Evolutionary conservation across 1,140 invertebrate species (phyloP).

Genomic region (Drosophila punjabiensis): DNA sequence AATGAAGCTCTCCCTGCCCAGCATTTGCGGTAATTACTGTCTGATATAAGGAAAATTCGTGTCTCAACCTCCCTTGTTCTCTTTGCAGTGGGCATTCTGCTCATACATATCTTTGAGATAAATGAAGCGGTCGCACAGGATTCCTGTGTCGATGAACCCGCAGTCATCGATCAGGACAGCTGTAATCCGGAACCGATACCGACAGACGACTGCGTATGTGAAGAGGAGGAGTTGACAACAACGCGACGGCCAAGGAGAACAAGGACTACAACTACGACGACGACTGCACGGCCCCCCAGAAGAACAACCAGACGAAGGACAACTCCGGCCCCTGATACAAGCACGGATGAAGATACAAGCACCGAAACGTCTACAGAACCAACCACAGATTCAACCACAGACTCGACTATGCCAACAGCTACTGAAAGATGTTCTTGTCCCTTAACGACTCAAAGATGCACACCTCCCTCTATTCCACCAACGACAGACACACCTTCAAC

Average conservation of each 20-base stretch:
- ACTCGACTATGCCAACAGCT: background rate
- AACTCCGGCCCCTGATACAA: background rate
- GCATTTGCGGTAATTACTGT: constrained; percentile 10
- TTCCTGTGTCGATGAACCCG: background rate
- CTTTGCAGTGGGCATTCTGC: constrained; percentile 17
- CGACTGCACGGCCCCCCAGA: background rate
- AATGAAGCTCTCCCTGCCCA: constrained; percentile 20
- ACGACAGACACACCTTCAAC: too few relatives aligned
- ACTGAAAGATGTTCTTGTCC: background rate
- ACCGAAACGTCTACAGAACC: background rate
- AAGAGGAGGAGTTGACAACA: background rate
- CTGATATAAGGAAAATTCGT: too few relatives aligned
- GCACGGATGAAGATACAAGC: background rate
- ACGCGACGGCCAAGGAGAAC: background rate
- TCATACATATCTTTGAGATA: constrained; percentile 2
- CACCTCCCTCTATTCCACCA: too few relatives aligned
- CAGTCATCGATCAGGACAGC: background rate
- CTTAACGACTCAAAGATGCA: background rate
- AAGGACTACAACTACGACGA: background rate
- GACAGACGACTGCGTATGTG: background rate
- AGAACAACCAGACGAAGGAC: constrained; percentile 2
- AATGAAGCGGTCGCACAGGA: background rate
- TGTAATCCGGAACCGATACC: background rate
- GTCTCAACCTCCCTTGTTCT: background rate
- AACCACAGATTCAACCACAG: background rate